Base-by-base conservation (phyloP, 2,888 invertebrate genomes). In the Poecilus cupreus region DNA sequence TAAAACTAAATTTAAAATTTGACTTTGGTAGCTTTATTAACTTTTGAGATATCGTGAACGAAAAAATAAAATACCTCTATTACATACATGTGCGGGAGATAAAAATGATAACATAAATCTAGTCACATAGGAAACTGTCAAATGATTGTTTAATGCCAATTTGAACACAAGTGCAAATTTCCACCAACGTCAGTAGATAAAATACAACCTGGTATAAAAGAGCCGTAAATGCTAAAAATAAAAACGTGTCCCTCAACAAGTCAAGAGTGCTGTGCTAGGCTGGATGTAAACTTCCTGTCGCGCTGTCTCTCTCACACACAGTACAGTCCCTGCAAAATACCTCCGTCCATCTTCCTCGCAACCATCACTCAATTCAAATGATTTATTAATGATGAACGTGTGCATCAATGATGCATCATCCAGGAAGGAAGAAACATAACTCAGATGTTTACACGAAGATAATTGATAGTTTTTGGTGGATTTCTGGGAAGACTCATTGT, bases 211-310 rank as follows among this genome's bases (percentile, higher is more conserved):
- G 51, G 16, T 60, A 26, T 60, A 60, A 60, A 60, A 60, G 60
- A 60, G 60, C 60, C n/a, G 60, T 60, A 13, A 57, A 60, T 26
- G 60, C 60, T 60, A 60, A 60, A 60, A 60, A 26, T 60, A 60
- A 60, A 60, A 60, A 32, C 16, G 60, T 32, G 24, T 24, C 60
- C 60, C 60, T 60, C 60, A 60, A 13, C 60, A 26, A 26, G 16
- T 18, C 6, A 51, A 51, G 51, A 51, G 51, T 51, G 51, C 51
- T 51, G 51, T 51, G 51, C 51, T 32, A 32, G 32, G 32, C 49
- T 60, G 60, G 60, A 60, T 60, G 60, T 60, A 60, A 60, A 60
- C 60, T 60, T 60, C 60, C 60, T 60, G 60, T 60, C 32, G 16
- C 16, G 10, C 16, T 24, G 13, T 60, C 60, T 60, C 60, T 60